These are phyloP conservation scores for Epirrhoe alternata DNA, from an alignment of 2,888 invertebrate genomes.

Conservation along the genomic window DNA sequence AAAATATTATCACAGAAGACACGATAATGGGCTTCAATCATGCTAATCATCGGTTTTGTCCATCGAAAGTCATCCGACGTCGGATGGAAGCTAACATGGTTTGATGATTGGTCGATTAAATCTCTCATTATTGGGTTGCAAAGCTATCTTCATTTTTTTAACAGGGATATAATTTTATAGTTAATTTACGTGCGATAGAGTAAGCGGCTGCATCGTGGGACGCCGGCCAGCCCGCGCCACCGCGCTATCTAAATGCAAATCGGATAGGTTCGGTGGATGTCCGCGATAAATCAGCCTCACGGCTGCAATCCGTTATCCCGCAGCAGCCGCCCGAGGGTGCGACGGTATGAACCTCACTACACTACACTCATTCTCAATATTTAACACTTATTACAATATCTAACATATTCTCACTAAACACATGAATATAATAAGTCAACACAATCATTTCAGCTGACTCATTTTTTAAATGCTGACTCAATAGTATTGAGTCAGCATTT, in stretches of 20 bases:
- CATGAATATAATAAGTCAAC: not conserved
- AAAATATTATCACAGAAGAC: conserved; percentile 30
- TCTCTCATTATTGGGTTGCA: conserved; percentile 65
- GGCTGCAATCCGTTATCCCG: conserved; percentile 68
- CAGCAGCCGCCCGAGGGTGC: conserved; percentile 56
- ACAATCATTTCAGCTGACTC: not conserved
- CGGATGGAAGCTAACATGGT: conserved; percentile 48
- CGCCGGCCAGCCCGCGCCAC: conserved; percentile 53
- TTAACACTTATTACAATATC: conserved; percentile 1
- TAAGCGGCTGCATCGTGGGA: conserved; percentile 52
- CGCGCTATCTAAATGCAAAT: conserved; percentile 84
- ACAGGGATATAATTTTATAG: conserved; percentile 68
- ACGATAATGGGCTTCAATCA: conserved; percentile 43
- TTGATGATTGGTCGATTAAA: conserved; percentile 64
- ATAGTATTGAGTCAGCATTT: no score
- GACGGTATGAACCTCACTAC: conserved; percentile 45
- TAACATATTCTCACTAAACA: not conserved
- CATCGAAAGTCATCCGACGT: conserved; percentile 45
- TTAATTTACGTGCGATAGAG: conserved; percentile 78
- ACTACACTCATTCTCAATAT: conserved; percentile 21
- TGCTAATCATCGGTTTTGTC: conserved; percentile 42
- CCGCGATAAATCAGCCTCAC: conserved; percentile 79
- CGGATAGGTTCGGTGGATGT: conserved; percentile 82
- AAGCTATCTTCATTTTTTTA: conserved; percentile 59
- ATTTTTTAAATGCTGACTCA: conserved; percentile 7